Evolutionary conservation across 1,140 invertebrate genomes (phyloP).

Genomic region (Drosophila carrolli): DNA sequence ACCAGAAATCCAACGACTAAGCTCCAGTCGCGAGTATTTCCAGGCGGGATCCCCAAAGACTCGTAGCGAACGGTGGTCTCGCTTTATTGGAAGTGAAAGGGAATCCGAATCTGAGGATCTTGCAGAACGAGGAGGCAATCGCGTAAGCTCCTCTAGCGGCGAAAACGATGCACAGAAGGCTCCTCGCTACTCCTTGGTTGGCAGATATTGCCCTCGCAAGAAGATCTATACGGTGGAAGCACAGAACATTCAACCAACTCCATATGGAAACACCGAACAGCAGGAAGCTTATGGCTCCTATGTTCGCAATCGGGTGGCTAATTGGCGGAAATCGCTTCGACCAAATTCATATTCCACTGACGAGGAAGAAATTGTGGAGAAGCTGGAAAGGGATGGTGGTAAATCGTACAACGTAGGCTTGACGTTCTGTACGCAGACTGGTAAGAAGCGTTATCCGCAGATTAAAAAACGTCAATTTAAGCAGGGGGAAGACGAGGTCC

Average conservation of each 20-base stretch:
- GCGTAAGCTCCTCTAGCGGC: not conserved
- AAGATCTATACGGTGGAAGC: not conserved
- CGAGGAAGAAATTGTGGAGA: too few relatives aligned
- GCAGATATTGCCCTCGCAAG: not conserved
- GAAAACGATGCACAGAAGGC: not conserved
- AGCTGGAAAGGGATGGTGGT: not conserved
- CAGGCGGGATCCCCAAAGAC: not conserved
- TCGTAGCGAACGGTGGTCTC: not conserved
- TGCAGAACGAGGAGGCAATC: not conserved
- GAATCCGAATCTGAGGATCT: not conserved
- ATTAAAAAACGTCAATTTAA: too few relatives aligned
- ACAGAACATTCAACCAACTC: not conserved
- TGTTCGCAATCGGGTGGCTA: not conserved
- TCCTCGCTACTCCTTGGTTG: not conserved
- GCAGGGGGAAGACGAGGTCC: too few relatives aligned
- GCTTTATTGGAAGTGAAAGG: not conserved
- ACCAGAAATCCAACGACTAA: not conserved
- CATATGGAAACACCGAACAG: not conserved
- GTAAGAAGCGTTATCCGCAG: conserved; percentile 5
- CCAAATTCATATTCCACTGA: not conserved
- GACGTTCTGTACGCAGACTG: conserved; percentile 8
- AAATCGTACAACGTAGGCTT: not conserved
- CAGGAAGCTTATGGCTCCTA: not conserved
- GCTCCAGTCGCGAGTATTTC: not conserved
- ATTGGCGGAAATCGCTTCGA: not conserved